phyloP scores from a whole-genome alignment of 1,140 invertebrate genomes.

The Microplitis demolitor region DNA sequence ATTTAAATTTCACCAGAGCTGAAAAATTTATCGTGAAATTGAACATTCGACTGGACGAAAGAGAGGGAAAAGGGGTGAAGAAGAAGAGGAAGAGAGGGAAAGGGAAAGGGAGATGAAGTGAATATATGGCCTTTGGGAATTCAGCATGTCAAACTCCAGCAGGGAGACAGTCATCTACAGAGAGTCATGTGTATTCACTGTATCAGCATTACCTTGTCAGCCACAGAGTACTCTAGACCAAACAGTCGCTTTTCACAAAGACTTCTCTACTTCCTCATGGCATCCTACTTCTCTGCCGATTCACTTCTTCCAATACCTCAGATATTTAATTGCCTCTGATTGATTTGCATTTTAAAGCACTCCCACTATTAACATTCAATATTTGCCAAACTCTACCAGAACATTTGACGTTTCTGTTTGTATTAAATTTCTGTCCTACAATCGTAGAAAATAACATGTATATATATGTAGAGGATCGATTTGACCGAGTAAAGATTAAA shows the following conservation, averaged over 20 bases:
- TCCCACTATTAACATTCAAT: background rate
- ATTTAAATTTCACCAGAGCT: no score
- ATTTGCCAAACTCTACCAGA: background rate
- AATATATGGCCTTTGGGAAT: conserved; percentile 5
- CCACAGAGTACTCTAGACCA: conserved; percentile 19
- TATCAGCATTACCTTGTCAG: conserved; percentile 27
- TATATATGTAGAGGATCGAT: no score
- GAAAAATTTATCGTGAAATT: no score
- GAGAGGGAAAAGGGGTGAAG: no score
- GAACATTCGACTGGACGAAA: no score
- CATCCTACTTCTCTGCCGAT: no score
- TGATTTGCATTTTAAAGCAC: conserved; percentile 4
- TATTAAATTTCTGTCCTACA: background rate
- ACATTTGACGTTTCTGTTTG: background rate
- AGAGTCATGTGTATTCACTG: conserved; percentile 19
- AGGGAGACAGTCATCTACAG: background rate
- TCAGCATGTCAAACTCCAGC: conserved; percentile 9
- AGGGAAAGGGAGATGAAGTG: background rate
- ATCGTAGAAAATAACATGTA: background rate
- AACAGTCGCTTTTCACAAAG: conserved; percentile 13
- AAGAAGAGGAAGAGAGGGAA: no score
- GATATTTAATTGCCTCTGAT: conserved; percentile 30
- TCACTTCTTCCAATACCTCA: background rate
- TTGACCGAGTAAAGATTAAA: no score
- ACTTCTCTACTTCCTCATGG: conserved; percentile 11